A percentile compares a stretch with the other conserved stretches of the same genome.
Conservation (phyloP, 2,888 invertebrate genomes). For the Criorhina ranunculi region DNA sequence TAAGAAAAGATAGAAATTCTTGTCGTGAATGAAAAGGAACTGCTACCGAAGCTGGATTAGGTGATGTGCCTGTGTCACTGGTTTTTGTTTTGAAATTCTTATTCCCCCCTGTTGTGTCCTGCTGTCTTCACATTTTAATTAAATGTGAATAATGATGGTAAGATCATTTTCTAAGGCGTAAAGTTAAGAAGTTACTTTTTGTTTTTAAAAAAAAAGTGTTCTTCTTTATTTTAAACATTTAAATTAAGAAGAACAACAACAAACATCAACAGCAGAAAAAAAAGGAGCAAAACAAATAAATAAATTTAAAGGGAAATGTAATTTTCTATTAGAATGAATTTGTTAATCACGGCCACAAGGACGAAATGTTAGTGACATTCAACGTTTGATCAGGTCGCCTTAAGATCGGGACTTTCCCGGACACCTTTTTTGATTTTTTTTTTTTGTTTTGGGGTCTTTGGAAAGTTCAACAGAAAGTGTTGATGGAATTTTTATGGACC, state of each 20-base stretch:
- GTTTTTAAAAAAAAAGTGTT: neutral
- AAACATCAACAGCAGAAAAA: neutral
- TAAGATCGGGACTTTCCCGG: neutral
- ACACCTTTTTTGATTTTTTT: neutral
- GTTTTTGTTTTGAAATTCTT: constrained; percentile 3
- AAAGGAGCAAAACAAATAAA: neutral
- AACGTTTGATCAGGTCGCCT: constrained; percentile 1
- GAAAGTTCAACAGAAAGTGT: constrained; percentile 18
- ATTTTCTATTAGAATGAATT: constrained; percentile 25
- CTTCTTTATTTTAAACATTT: constrained; percentile 6
- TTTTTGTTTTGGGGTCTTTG: neutral
- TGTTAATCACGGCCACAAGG: neutral
- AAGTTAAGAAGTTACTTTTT: constrained; percentile 17
- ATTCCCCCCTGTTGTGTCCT: neutral
- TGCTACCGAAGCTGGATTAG: constrained; percentile 20
- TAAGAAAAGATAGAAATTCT: neutral
- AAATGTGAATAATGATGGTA: constrained; percentile 44
- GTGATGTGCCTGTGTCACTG: constrained; percentile 10
- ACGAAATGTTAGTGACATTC: constrained; percentile 5
- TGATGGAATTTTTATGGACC: constrained; percentile 1
- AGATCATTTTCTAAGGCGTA: constrained; percentile 25
- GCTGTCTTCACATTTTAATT: constrained; percentile 30
- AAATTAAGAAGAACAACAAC: constrained; percentile 24
- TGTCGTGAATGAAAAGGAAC: neutral
- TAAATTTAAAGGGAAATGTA: constrained; percentile 15